phyloP scores from a whole-genome alignment of 2,797 vertebrate species.

The Erethizon dorsatum region DNA sequence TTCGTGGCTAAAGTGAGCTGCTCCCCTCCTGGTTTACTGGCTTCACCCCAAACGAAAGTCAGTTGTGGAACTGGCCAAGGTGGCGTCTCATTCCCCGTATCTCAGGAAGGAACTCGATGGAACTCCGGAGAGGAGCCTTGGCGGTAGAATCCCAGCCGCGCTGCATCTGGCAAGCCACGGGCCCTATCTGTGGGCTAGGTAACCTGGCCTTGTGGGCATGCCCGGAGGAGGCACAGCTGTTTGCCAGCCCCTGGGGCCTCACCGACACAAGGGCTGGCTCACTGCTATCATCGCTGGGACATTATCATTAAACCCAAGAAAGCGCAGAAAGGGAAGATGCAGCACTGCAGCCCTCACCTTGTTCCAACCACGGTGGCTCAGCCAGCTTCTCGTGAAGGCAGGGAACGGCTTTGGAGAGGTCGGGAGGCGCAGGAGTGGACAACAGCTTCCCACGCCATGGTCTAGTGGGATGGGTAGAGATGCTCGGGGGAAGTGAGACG shows the following conservation, averaged over 20 bases:
- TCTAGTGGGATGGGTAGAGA: fast-evolving
- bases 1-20: not conserved
- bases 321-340: not conserved
- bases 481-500: not conserved
- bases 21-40: fast-evolving
- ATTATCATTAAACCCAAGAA: not conserved
- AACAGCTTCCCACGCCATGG: fast-evolving
- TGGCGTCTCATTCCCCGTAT: fast-evolving
- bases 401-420: not conserved
- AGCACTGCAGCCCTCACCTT: not conserved
- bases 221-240: fast-evolving
- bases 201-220: not conserved
- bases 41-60: not conserved
- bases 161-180: not conserved
- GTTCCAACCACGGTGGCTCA: not conserved
- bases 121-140: not conserved
- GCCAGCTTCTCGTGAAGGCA: not conserved
- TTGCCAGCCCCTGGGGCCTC: fast-evolving
- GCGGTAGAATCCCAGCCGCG: not conserved
- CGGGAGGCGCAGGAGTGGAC: not conserved
- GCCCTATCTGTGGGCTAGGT: not conserved
- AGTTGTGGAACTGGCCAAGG: not conserved
- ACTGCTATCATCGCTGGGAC: no score
- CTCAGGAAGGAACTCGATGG: not conserved
- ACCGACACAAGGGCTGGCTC: no score